Conservation (phyloP, 2,113 vertebrate genomes). For the Cairina moschata region DNA sequence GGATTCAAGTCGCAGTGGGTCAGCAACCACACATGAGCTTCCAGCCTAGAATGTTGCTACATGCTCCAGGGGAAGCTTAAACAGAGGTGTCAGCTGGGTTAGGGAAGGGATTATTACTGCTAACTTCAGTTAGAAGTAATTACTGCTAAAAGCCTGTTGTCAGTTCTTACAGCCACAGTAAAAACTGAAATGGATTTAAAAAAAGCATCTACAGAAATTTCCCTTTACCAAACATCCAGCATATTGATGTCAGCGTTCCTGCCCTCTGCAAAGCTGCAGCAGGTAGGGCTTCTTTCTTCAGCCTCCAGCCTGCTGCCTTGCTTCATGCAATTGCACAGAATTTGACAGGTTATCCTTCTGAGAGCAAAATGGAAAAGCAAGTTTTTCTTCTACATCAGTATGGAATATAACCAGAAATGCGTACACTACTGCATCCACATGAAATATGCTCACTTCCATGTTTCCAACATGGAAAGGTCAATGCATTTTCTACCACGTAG, state of each 20-base stretch:
- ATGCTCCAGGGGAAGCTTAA: fast-evolving
- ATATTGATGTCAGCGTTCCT: neutral
- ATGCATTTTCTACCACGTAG: neutral
- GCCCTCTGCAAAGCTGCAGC: neutral
- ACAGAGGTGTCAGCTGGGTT: fast-evolving
- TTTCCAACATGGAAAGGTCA: fast-evolving
- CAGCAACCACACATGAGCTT: neutral
- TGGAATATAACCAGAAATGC: neutral
- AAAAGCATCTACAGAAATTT: neutral
- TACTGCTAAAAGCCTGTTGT: neutral
- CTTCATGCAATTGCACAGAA: fast-evolving
- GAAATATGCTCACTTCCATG: neutral
- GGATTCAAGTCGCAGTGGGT: neutral
- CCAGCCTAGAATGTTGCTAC: neutral
- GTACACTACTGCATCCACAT: neutral
- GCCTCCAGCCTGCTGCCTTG: neutral
- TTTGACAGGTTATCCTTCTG: neutral
- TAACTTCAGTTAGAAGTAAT: neutral
- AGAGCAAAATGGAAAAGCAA: neutral
- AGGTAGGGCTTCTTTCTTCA: neutral
- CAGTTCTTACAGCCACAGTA: neutral
- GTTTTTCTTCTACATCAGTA: neutral
- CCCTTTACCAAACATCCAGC: neutral
- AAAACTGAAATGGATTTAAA: fast-evolving
- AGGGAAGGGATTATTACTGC: neutral